Base-by-base conservation (phyloP, 1,140 invertebrate species). In the Cyclina sinensis region DNA sequence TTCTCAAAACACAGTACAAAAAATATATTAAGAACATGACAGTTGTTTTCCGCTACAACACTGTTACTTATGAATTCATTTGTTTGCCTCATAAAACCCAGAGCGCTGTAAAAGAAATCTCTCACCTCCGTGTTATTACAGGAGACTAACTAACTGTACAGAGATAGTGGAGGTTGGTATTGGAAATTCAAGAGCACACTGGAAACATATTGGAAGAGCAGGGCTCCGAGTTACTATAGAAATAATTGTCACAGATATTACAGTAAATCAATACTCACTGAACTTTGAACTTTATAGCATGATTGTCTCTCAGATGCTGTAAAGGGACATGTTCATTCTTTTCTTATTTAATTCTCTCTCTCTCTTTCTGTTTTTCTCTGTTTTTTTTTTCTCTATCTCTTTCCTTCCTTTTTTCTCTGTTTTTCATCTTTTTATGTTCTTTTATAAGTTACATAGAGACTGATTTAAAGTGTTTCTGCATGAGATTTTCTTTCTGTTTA, bases 191-290 rank as follows among this genome's bases (percentile, higher is more conserved):
- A 21, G n/a, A 18, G 39, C 32, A 16, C 48, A 35, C 74, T 54
- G 46, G 46, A 78, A 32, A 54, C 39, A 74, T 51, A 54, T 48
- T 78, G 74, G 46, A 78, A 78, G 1, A n/a, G n/a, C n/a, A 35
- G 39, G 21, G 48, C 1, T 54, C 12, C 14, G 21, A 78, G 74
- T 78, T 78, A 51, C 74, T 78, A 51, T 51, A 78, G 74, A 78
- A 78, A 78, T 78, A 27, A 78, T 54, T 78, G 46, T 78, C 74
- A 51, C 74, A 39, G 43, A 51, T 78, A 76, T 76, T 78, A 51
- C 27, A 9, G 46, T 21, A 51, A 78, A 78, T 78, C 74, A 78
- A 78, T 78, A 78, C 16, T 35, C n/a, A 21, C 27, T 32, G 74
- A 78, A 78, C 74, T 35, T 9, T 78, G 74, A 78, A 27, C 70